Evolutionary conservation across 2,113 vertebrate species (phyloP).

Genomic region (Calypte anna): DNA sequence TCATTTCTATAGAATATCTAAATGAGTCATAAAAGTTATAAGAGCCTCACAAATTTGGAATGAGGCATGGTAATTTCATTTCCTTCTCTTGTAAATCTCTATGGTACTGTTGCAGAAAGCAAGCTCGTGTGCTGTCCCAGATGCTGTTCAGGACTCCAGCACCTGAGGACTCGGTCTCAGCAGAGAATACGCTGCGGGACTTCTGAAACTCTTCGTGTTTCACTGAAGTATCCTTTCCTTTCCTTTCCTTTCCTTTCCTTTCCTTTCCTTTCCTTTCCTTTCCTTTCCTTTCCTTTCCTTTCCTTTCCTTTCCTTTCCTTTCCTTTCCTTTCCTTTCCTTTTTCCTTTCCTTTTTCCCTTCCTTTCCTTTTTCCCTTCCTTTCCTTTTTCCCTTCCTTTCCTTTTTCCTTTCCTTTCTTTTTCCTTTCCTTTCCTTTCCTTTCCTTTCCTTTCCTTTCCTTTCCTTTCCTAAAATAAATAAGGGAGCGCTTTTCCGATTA

Average conservation of each 20-base stretch:
- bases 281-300: too few relatives aligned
- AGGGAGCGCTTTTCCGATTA: fast-evolving
- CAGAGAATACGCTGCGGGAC: neutral
- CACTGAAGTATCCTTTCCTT: fast-evolving
- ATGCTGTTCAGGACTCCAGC: fast-evolving
- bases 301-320: too few relatives aligned
- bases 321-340: too few relatives aligned
- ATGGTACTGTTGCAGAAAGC: neutral
- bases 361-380: too few relatives aligned
- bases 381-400: too few relatives aligned
- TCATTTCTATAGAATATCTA: neutral
- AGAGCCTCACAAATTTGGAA: neutral
- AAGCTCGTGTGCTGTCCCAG: neutral
- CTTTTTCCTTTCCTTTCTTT: too few relatives aligned
- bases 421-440: too few relatives aligned
- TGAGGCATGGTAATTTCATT: neutral
- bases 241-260: neutral
- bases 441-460: too few relatives aligned
- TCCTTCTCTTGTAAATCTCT: neutral
- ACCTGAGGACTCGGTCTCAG: fast-evolving
- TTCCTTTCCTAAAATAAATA: fast-evolving
- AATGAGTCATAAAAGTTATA: neutral
- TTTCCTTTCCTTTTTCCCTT: too few relatives aligned
- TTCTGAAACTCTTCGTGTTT: fast-evolving
- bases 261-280: too few relatives aligned